Evolutionary conservation across 1,140 invertebrate species (phyloP), one percentile per base, ranked within the genome.

Genomic region (Brachionus calyciflorus): DNA sequence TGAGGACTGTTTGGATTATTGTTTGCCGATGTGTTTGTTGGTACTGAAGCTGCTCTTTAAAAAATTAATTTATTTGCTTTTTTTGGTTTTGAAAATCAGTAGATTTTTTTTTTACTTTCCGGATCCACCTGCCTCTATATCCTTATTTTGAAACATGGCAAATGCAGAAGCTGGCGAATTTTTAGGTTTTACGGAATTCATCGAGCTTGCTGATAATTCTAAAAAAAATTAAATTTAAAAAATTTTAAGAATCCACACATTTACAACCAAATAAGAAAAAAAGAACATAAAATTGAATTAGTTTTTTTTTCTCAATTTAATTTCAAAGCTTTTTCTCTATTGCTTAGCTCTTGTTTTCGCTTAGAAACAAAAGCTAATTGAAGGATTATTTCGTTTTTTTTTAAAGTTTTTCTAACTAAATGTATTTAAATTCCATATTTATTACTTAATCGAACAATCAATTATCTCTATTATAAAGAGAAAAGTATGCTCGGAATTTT

Each of bases 141-240:
- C 76, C 30, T 77, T 77, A 7, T 65, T 37, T 40, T 77, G 76
- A 68, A 77, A 77, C 21, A 77, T 41, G 3, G 76, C 24, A 77
- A 77, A 77, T 19, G 76, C 76, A 9, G 55, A 73, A 26, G 69
- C 69, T 49, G 69, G 21, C 28, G 65, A 70, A 12, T 48, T 51
- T 70, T 70, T 70, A 30, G 65, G 3, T 37, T 46, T 40, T 28
- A 40, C 55, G 26, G 33, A 60, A 60, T 60, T 60, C 55, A 60
- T 60, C 6, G 28, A 37, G 30, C 12, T 60, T 30, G 30, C 37
- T 33, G 17, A 17, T 37, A 7, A 7, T 17, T 33, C 55, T 33
- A 37, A 9, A n/a, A 33, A 37, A 41, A 33, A 60, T n/a, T n/a
- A 33, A 37, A 57, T 37, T 37, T 5, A 17, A 33, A 28, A 60